Conservation (phyloP, 2,113 vertebrate genomes). For the Callorhinus ursinus region DNA sequence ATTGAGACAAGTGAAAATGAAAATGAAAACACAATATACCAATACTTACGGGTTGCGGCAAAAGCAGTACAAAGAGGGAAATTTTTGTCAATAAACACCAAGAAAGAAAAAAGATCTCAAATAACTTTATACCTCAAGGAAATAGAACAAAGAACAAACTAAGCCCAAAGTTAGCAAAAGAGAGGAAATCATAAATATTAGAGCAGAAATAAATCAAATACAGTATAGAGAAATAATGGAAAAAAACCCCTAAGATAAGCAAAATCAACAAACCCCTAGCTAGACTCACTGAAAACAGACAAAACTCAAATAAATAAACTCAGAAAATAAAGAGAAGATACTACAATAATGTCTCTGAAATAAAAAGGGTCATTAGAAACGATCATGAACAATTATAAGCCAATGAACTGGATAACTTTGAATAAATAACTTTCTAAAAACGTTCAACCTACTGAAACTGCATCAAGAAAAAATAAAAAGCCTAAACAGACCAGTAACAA, state of each 20-base stretch:
- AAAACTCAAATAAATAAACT: neutral
- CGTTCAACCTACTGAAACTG: neutral
- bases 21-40: neutral
- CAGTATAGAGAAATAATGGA: neutral
- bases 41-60: neutral
- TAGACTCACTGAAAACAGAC: neutral
- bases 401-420: neutral
- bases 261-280: neutral
- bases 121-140: neutral
- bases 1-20: neutral
- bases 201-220: neutral
- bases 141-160: neutral
- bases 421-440: neutral
- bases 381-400: neutral
- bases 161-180: neutral
- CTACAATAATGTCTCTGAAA: neutral
- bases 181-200: neutral
- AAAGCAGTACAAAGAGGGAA: neutral
- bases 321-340: neutral
- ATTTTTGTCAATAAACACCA: neutral
- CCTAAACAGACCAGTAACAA: neutral
- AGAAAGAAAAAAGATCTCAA: neutral
- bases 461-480: neutral
- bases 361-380: neutral
- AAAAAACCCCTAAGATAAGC: neutral